A percentile compares a stretch with the other conserved stretches of the same genome.
Evolutionary conservation across 1,140 invertebrate genomes (phyloP).

Genomic region (Drosophila tropicalis): DNA sequence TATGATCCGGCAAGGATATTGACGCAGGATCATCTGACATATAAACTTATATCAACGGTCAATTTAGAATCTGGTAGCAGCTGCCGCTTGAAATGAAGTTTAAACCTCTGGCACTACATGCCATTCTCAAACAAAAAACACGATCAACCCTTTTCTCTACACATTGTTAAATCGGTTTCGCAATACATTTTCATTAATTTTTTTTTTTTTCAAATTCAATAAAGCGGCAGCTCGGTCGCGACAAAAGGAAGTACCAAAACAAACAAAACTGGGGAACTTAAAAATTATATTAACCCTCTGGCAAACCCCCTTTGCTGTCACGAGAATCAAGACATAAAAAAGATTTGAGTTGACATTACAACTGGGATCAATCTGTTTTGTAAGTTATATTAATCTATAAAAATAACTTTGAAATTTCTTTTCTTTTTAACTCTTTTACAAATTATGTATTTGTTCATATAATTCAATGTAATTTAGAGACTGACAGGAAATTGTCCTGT

Average conservation of each 20-base stretch:
- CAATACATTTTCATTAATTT: constrained; percentile 54
- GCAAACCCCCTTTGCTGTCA: not conserved
- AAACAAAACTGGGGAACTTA: constrained; percentile 62
- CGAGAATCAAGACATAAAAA: not conserved
- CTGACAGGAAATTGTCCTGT: too few species aligned
- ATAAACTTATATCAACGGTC: too few species aligned
- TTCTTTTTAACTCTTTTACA: too few species aligned
- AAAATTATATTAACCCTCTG: constrained; percentile 72
- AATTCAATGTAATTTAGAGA: too few species aligned
- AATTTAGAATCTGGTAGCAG: too few species aligned
- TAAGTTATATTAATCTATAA: too few species aligned
- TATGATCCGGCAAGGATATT: too few species aligned
- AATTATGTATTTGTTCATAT: too few species aligned
- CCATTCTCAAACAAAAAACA: not conserved
- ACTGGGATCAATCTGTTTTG: too few species aligned
- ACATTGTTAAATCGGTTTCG: constrained; percentile 48
- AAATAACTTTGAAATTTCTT: too few species aligned
- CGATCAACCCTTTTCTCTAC: constrained; percentile 15
- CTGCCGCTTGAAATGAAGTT: constrained; percentile 10
- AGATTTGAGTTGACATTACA: constrained; percentile 26
- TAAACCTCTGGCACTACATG: too few species aligned
- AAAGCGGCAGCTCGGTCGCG: constrained; percentile 19
- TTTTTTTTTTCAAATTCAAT: constrained; percentile 55
- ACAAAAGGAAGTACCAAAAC: constrained; percentile 65
- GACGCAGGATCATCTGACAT: too few species aligned